These are phyloP conservation scores for Epistrophella euchroma DNA, from an alignment of 2,888 invertebrate genomes.

Conservation along the genomic window DNA sequence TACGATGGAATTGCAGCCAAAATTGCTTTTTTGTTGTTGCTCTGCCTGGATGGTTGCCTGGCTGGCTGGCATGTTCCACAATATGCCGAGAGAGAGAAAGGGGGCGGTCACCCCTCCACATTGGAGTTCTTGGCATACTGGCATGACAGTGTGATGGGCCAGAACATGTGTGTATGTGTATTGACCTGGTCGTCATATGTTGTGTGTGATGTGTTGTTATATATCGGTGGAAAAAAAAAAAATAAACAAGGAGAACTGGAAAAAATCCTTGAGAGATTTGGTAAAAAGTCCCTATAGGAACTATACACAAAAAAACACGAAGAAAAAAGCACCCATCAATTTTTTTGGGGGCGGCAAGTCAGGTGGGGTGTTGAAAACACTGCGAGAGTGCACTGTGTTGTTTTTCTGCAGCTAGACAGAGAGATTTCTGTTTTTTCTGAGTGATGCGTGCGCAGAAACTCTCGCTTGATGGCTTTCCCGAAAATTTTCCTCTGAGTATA, in stretches of 20 bases:
- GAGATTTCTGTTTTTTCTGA: conserved; percentile 28
- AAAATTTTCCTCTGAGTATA: conserved; percentile 49
- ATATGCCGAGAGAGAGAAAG: conserved; percentile 74
- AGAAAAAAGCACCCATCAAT: conserved; percentile 48
- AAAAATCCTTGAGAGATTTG: conserved; percentile 61
- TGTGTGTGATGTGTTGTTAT: conserved; percentile 72
- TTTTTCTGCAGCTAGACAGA: conserved; percentile 60
- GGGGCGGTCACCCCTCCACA: conserved; percentile 77
- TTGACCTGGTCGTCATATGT: conserved; percentile 71
- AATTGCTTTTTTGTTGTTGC: conserved; percentile 77
- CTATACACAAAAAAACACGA: conserved; percentile 39
- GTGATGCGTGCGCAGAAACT: conserved; percentile 61
- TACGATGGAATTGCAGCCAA: conserved; percentile 83
- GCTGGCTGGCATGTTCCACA: conserved; percentile 61
- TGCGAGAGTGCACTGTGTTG: conserved; percentile 33
- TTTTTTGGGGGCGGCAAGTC: conserved; percentile 35
- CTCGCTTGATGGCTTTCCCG: conserved; percentile 55
- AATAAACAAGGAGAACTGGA: conserved; percentile 20
- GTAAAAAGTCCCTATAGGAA: conserved; percentile 64
- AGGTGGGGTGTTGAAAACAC: conserved; percentile 11
- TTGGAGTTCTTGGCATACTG: conserved; percentile 46
- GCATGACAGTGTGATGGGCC: conserved; percentile 54
- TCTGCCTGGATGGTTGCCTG: conserved; percentile 70
- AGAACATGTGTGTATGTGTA: conserved; percentile 61
- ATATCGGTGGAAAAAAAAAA: conserved; percentile 43